Evolutionary conservation across 2,113 vertebrate species (phyloP), one percentile per base, ranked within the genome.

Genomic region (Halcyon malimbica): DNA sequence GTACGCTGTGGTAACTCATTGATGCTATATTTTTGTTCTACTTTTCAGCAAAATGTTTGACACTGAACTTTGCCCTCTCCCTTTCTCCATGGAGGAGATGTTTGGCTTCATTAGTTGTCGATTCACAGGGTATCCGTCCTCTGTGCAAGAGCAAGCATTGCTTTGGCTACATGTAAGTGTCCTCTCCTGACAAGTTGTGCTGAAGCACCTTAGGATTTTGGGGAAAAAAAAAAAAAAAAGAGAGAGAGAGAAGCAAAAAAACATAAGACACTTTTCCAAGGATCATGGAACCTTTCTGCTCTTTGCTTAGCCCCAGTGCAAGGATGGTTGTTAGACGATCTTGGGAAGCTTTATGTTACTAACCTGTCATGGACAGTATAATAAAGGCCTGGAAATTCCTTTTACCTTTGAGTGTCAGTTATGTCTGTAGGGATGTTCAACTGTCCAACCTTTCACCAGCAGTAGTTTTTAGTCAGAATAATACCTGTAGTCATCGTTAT

Each of bases 1-100:
- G 21, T 44, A 11, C 69, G 16, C 46, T 19, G 10, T 89, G n/a
- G 65, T 29, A 94, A 82, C 65, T 74, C 83, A 69, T 18, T 65
- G 54, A 39, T 92, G 54, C 83, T 82, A 33, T 83, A 29, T 76
- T 89, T 93, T 59, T 97, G 5, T 97, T 96, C 73, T 96, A 9
- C 71, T 97, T 91, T 89, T 95, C 97, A 99, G 99, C 97, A 99
- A 99, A 98, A 99, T 99, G 99, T 99, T 99, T 98, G 99, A 99
- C 93, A 99, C 99, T 63, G 99, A 99, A 95, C 98, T 99, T 92
- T 99, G 99, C 82, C 99, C 99, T 51, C 98, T 99, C 44, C 99
- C 99, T 23, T 99, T 99, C 97, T 99, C 99, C 91, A 99, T 99
- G 99, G 99, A 99, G 95, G 99, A 99, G 97, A 99, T 99, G 99